phyloP scores from a whole-genome alignment of 2,888 invertebrate species.

The Lutraria lutraria region DNA sequence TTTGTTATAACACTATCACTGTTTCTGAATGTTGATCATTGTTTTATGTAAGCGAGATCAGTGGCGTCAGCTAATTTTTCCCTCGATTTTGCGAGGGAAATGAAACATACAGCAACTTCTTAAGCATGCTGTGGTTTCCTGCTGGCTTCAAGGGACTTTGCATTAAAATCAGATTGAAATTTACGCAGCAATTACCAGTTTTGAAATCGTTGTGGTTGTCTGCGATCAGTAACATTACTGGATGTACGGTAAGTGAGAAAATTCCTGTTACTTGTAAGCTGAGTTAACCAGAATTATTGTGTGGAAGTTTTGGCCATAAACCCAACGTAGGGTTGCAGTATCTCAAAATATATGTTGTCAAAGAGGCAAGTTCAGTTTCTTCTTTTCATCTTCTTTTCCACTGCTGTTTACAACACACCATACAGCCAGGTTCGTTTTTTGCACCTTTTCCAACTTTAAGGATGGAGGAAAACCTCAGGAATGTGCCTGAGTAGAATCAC shows the following conservation, averaged over 20 bases:
- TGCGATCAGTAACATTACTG: background rate
- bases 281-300: no score
- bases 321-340: no score
- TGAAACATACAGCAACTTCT: background rate
- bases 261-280: background rate
- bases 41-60: conserved; percentile 34
- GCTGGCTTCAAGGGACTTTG: background rate
- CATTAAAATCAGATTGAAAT: background rate
- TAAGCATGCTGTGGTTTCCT: background rate
- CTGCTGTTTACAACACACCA: no score
- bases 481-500: no score
- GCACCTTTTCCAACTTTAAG: no score
- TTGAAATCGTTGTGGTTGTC: background rate
- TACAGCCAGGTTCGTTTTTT: no score
- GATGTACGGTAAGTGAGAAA: background rate
- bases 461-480: no score
- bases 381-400: no score
- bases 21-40: conserved; percentile 11
- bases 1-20: conserved; percentile 49
- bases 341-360: no score
- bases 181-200: background rate
- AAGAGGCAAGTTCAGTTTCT: no score
- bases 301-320: no score
- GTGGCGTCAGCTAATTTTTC: conserved; percentile 46
- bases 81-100: background rate